These are phyloP conservation scores for Brienomyrus brachyistius DNA, from an alignment of 2,113 vertebrate genomes.

Conservation along the genomic window DNA sequence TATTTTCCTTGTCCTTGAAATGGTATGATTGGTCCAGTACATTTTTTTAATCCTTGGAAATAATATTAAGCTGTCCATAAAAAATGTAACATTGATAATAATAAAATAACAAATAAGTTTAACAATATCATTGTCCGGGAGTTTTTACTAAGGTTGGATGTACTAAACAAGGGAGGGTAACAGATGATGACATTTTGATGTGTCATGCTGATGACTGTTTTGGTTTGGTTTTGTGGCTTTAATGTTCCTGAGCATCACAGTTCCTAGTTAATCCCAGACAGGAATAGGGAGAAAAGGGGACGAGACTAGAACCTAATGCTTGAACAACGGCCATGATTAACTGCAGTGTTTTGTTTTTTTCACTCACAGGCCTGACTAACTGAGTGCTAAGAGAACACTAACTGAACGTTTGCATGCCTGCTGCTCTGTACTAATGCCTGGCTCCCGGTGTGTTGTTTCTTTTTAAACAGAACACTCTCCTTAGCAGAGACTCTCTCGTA, in stretches of 20 bases:
- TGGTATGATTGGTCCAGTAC: not conserved
- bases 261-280: not conserved
- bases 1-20: not conserved
- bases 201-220: not conserved
- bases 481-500: slow-evolving; percentile 63
- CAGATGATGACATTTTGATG: not conserved
- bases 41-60: not conserved
- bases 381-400: not conserved
- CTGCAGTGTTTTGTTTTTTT: not conserved
- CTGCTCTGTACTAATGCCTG: slow-evolving; percentile 12
- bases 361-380: slow-evolving; percentile 7
- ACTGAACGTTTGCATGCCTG: slow-evolving; percentile 4
- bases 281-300: not conserved
- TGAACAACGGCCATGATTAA: not conserved
- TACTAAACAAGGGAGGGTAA: not conserved
- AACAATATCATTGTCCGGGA: not conserved
- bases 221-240: not conserved
- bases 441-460: not conserved
- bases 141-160: not conserved
- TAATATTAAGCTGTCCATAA: not conserved
- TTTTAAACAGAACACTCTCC: slow-evolving; percentile 55
- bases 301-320: not conserved
- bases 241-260: not conserved
- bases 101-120: slow-evolving; percentile 2
- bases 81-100: not conserved